Conservation (phyloP, 2,888 invertebrate genomes). For the Sisyra nigra region DNA sequence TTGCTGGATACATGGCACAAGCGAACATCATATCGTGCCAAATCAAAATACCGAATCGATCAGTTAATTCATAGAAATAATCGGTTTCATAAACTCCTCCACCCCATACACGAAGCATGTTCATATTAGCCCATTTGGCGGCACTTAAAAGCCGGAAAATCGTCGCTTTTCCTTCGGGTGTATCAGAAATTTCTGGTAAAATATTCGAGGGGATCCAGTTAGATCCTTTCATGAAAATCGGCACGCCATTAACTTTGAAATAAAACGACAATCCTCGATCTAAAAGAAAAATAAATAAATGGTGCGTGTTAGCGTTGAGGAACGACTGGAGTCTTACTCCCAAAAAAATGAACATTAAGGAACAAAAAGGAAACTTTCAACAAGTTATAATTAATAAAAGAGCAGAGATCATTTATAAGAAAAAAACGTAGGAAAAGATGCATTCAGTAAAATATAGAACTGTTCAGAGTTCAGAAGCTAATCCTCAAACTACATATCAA, state of each 20-base stretch:
- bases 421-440: too few species aligned
- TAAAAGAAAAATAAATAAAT: slow-evolving; percentile 8
- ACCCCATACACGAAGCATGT: slow-evolving; percentile 95
- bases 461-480: too few species aligned
- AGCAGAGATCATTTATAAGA: slow-evolving; percentile 27
- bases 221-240: slow-evolving; percentile 89
- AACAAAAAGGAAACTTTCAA: neutral
- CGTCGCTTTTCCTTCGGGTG: slow-evolving; percentile 24
- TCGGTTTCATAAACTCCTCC: slow-evolving; percentile 93
- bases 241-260: slow-evolving; percentile 68
- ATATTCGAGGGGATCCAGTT: slow-evolving; percentile 86
- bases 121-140: slow-evolving; percentile 67
- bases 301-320: too few species aligned
- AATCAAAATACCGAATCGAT: slow-evolving; percentile 77
- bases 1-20: slow-evolving; percentile 82
- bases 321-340: too few species aligned
- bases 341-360: too few species aligned
- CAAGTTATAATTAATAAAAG: neutral
- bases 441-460: too few species aligned
- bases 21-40: slow-evolving; percentile 99
- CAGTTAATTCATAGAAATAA: slow-evolving; percentile 73
- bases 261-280: slow-evolving; percentile 60
- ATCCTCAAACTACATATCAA: too few species aligned
- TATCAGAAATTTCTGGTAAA: slow-evolving; percentile 55
- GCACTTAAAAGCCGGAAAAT: slow-evolving; percentile 48